Base-by-base conservation (phyloP, 1,140 invertebrate genomes). In the Drosophila albomicans region DNA sequence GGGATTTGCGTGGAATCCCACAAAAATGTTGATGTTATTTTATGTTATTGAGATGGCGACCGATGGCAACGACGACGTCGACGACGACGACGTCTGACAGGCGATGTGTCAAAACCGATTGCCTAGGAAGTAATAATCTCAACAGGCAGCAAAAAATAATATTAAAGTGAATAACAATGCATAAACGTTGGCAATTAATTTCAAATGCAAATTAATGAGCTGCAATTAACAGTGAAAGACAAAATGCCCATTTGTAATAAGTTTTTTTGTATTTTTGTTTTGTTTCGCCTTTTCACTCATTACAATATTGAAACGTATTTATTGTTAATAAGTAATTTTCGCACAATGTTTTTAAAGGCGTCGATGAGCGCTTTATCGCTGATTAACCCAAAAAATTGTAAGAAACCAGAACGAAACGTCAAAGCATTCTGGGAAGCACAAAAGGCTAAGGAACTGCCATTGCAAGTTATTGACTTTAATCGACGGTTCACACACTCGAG, bases 311-410 rank as follows among this genome's bases (percentile, higher is more conserved):
- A 57, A 57, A 41, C 20, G 41, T 41, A 57, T 57, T 38, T 57
- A 56, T 56, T 69, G 68, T 38, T 75, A 62, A 67, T 70, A 66
- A 72, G 65, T 87, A 68, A 46, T 62, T 82, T 82, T 84, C 71
- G 76, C 76, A 75, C 76, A 64, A 61, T 43, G 64, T 32, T 63
- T 64, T 56, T 45, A 38, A 59, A 25, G 16, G 43, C 48, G 82
- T 79, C 82, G 78, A 75, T 86, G 82, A 68, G 81, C 84, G 78
- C 85, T 88, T 88, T 81, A 88, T 88, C 78, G 84, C 78, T 81
- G 84, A 85, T 89, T 89, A 88, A 15, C 77, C 85, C 79, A 88
- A 89, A 78, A 78, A 78, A 78, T 89, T 75, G 70, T 72, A 81
- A 71, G 77, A 66, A 82, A 75, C 63, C 75, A 65, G 84, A 88